Evolutionary conservation across 2,888 invertebrate species (phyloP), one percentile per base, ranked within the genome.

Genomic region (Eupithecia subfuscata): DNA sequence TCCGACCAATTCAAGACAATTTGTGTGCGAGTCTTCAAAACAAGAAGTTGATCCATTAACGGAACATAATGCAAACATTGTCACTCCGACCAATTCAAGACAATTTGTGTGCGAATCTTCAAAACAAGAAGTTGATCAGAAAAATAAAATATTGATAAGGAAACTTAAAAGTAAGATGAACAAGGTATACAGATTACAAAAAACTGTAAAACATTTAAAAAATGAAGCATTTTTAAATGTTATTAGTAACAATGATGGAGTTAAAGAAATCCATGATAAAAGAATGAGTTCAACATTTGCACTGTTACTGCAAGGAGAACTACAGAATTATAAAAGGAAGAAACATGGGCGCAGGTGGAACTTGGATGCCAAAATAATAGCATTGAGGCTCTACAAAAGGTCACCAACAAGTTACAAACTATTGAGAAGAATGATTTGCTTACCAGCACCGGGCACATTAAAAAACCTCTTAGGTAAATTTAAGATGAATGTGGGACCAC

Each of bases 321-420:
- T 60, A 22, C n/a, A 60, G 22, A 72, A 72, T 69, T 72, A 34
- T 56, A 73, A 73, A 22, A 73, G 30, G 25, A 22, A 48, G 43
- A 14, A 52, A 12, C 71, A 45, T 63, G 77, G 64, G 14, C 64
- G 71, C 25, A 74, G 75, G 25, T 75, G 71, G 71, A 69, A 60
- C 52, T 60, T 34, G 1, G 71, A 67, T 25, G 67, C 68, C 1
- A 75, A 77, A 67, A 77, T 77, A n/a, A 65, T 70, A 52, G 77
- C 75, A 18, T 65, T 77, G 48, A 69, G 77, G 63, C 65, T 77
- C 30, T 77, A 70, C 52, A 77, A 77, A 70, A 71, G 74, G n/a
- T 72, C 72, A 22, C 77, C 77, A 40, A 74, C 74, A 6, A 70
- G 74, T 56, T 77, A 77, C 72, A 72, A 40, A 63, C 70, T 77